phyloP scores from a whole-genome alignment of 2,888 invertebrate species.

The Abrostola triplasia region DNA sequence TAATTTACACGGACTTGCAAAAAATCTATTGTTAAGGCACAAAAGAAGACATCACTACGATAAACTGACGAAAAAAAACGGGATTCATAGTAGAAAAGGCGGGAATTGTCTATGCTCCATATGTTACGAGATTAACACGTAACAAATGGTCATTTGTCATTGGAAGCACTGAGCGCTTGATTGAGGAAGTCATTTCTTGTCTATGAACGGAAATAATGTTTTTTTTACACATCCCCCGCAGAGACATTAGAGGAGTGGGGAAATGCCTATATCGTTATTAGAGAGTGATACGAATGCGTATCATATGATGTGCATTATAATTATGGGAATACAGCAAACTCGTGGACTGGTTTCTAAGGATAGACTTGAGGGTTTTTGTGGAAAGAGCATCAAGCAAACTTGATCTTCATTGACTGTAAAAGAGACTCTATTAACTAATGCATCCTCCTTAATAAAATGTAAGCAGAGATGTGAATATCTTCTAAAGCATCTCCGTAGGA shows the following conservation, averaged over 20 bases:
- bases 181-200: conserved; percentile 87
- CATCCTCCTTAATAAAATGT: no score
- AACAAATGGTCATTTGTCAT: conserved; percentile 85
- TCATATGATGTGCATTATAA: conserved; percentile 45
- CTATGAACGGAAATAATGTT: conserved; percentile 85
- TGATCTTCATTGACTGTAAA: not conserved
- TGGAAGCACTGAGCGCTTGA: conserved; percentile 75
- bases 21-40: conserved; percentile 82
- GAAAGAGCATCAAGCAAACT: not conserved
- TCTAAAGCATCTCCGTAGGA: no score
- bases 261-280: conserved; percentile 73
- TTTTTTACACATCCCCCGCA: conserved; percentile 78
- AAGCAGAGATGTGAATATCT: no score
- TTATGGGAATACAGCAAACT: conserved; percentile 36
- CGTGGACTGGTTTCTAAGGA: conserved; percentile 29
- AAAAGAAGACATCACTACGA: conserved; percentile 84
- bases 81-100: conserved; percentile 76
- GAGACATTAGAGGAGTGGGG: conserved; percentile 75
- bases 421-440: not conserved
- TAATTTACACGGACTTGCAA: conserved; percentile 79
- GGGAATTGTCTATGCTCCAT: conserved; percentile 82
- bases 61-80: conserved; percentile 63
- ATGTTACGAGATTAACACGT: conserved; percentile 85
- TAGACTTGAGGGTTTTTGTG: conserved; percentile 36
- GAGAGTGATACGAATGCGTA: conserved; percentile 61